Evolutionary conservation across 2,888 invertebrate genomes (phyloP), one percentile per base, ranked within the genome.

Genomic region (Drosophila subsilvestris): DNA sequence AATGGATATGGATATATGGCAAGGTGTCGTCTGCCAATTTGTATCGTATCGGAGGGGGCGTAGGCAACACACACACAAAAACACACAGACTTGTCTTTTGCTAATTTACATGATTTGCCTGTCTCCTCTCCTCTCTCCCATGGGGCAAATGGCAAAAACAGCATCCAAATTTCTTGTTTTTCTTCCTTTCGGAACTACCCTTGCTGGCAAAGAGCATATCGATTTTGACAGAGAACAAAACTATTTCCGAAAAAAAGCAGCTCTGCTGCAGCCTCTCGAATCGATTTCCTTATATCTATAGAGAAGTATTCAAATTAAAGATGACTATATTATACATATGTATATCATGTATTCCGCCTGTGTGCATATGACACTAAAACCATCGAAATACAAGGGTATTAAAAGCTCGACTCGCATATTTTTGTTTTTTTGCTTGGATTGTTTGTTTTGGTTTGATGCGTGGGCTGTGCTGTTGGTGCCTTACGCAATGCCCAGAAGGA

Each of bases 361-460:
- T 27, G 12, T 32, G 5, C 29, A 29, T 29, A 29, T 29, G 3
- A 14, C 14, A 14, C 6, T 14, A 14, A 14, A 14, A 14, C 32
- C 6, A 37, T 5, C 37, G 14, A 37, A 14, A 37, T 6, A 7
- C 2, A 37, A 37, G 37, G 37, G 37, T 7, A 37, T 37, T n/a
- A 14, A 37, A n/a, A 37, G 37, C 37, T 14, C 37, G 37, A 37
- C 37, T n/a, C 6, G 37, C 45, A 48, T 47, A 42, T 50, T 71
- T 57, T 62, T 42, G 56, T 43, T 44, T 60, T 60, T 70, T 42
- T 44, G 56, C 22, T 25, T 66, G 49, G 74, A 67, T 67, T 56
- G 55, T 81, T 84, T 80, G 61, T 77, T 76, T 83, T 80, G 63
- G 58, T 81, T 58, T 48, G 63, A 49, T 76, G 63, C 66, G 63